Base-by-base conservation (phyloP, 2,113 vertebrate species). In the Deroptyus accipitrinus region DNA sequence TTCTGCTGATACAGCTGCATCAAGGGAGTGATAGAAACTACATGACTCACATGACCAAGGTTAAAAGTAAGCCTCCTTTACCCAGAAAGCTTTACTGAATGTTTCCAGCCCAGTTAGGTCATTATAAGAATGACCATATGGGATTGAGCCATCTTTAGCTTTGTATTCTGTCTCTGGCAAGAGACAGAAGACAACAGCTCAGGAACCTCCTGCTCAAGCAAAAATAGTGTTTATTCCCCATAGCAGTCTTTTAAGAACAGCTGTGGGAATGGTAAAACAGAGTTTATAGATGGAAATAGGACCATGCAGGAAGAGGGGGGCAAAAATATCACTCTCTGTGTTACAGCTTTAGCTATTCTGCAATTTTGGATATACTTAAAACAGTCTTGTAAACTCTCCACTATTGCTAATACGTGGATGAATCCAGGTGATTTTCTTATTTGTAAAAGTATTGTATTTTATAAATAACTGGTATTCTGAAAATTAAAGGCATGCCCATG, bases 21-120 rank as follows among this genome's bases (percentile, higher is more conserved):
- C 27, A 46, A 16, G 4, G 16, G 9, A 85, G 23, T 9, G 31
- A 3, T 30, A 44, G 17, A 85, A 90, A 68, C 5, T 14, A 49
- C 41, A 48, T 28, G 11, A 14, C 8, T 82, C 0, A 0, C 7
- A 10, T 30, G 20, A 55, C 5, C 6, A 11, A 49, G 10, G 35
- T 59, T 41, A 57, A 69, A 93, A 69, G 6, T 11, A 41, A 80
- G 31, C 14, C 17, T 87, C 4, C 19, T 76, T 64, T 57, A 28
- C 24, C 9, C 28, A 44, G 31, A 49, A 49, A 30, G 6, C 13
- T 66, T 77, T 69, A 62, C 17, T 63, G 23, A 92, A 20, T 51
- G 4, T 83, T 80, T 54, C 23, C 41, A 86, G n/a, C 7, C 11
- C 91, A 33, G 24, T 61, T 55, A 33, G 42, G 17, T 61, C 11